Evolutionary conservation across 2,797 vertebrate species (phyloP), one percentile per base, ranked within the genome.

Genomic region (Pelochelys cantorii): DNA sequence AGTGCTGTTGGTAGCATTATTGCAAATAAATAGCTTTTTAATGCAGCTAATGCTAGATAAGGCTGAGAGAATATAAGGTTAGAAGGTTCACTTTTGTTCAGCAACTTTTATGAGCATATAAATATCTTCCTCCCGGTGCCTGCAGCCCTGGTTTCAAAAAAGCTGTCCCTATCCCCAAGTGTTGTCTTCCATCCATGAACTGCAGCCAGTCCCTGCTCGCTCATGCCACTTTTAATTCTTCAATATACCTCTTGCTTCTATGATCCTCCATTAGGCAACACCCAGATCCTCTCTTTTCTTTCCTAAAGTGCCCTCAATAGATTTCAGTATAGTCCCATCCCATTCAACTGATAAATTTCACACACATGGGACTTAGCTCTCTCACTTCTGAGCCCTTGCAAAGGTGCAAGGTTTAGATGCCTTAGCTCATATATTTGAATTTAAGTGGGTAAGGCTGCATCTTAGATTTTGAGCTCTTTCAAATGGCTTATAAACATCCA

Each of bases 271-370:
- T 14, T 52, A 77, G 42, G 14, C 11, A 5, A 14, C 29, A 31
- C 34, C 14, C 42, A 52, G 5, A 52, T 52, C 42, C 42, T 23
- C 14, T 77, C 13, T 77, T 52, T 52, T 52, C 37, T 52, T 52
- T 77, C 42, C 15, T 77, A 27, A 48, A 14, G 23, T 27, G 13
- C 11, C 2, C 20, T 55, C 0, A 0, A 42, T 4, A 88, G 31
- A 9, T 55, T 27, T 25, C 54, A 37, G 10, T 56, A n/a, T 37
- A 37, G 8, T 56, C 48, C 5, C 57, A 20, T 42, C 87, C 89
- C 59, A 92, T 34, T 74, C 1, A 12, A 57, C 31, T 9, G 78
- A 55, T 37, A 81, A 54, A 81, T 86, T 95, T 79, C 6, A 15
- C 11, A 48, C 42, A 48, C 13, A 23, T 22, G 74, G 87, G 78